Base-by-base conservation (phyloP, 2,888 invertebrate species). In the Silvanus unidentatus region DNA sequence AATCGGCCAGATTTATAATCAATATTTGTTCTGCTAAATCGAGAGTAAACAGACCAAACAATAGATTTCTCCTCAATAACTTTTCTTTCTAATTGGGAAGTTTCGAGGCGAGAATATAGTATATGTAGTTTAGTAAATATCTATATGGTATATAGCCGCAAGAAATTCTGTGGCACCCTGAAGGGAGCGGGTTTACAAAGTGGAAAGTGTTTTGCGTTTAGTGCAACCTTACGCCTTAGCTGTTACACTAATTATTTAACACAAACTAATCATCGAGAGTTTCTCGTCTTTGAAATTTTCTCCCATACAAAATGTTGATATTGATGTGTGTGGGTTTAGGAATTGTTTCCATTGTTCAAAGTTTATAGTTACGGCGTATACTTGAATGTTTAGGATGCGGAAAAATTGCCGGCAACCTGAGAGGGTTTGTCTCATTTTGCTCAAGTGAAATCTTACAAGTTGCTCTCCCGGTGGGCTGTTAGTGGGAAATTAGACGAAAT, bases 211-310 rank as follows among this genome's bases (percentile, higher is more conserved):
- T 37, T 35, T 27, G 37, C 27, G 27, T 27, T 11, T n/a, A 32
- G 3, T 13, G 42, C 27, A 29, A 35, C 42, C 37, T 42, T 36
- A 37, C 42, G 42, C 42, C 36, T 36, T 42, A 22, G 37, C 42
- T 42, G 37, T 15, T 42, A 15, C 32, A 34, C 35, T 41, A 32
- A 41, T 41, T 41, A 41, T 35, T 12, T 13, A 41, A 14, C 34
- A 16, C 22, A 22, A 22, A 22, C 22, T 22, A 22, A 22, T 22
- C 22, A 22, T 22, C 22, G 22, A 22, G 22, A 5, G 3, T 22
- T 22, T 3, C 22, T 22, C 3, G 4, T 22, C 4, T 8, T 22
- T 22, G 22, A 22, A 22, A 22, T 22, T 22, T 22, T 8, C 3
- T 22, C 22, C 8, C 8, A 22, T n/a, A 22, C 22, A 22, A 22